These are phyloP conservation scores for Chlorodrepanis virens DNA, from an alignment of 2,113 vertebrate genomes.

Conservation along the genomic window DNA sequence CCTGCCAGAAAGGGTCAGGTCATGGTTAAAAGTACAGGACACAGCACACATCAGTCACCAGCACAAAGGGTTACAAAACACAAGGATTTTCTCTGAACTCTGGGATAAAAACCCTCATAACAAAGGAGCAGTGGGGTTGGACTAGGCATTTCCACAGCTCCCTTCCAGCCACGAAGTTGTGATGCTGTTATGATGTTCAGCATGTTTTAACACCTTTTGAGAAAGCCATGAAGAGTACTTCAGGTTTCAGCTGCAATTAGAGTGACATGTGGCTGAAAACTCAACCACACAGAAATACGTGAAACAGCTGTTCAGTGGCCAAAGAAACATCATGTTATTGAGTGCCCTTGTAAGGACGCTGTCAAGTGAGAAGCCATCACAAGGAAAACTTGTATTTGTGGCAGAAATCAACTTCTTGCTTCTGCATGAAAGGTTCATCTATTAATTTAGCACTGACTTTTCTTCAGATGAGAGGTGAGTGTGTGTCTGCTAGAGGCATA, in stretches of 20 bases:
- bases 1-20: slow-evolving; percentile 71
- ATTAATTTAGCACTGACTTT: background rate
- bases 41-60: background rate
- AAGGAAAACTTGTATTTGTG: background rate
- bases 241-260: background rate
- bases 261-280: background rate
- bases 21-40: background rate
- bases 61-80: background rate
- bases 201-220: background rate
- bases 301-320: background rate
- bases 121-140: background rate
- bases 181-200: background rate
- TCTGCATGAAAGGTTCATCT: background rate
- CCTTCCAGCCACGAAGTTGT: background rate
- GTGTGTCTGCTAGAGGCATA: background rate
- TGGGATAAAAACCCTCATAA: background rate
- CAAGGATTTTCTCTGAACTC: background rate
- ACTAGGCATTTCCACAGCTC: background rate
- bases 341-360: background rate
- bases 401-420: background rate
- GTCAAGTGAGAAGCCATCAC: background rate
- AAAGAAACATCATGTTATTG: background rate
- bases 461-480: background rate
- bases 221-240: background rate
- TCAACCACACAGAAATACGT: background rate